Conservation (phyloP, 2,113 vertebrate species). For the Haemorhous mexicanus region DNA sequence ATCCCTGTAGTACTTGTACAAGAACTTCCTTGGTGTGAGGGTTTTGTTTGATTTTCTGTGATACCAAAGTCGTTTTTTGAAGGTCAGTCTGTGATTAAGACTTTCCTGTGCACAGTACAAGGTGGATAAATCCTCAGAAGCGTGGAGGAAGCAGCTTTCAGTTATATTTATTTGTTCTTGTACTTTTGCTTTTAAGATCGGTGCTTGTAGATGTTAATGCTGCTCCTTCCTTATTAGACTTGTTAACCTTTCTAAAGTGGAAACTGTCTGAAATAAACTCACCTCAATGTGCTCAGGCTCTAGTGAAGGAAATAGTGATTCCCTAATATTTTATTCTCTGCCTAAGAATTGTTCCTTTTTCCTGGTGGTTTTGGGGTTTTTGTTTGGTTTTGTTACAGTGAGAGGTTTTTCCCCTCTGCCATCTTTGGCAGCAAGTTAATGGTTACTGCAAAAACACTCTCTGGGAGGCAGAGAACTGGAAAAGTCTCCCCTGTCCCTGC, state of each 20-base stretch:
- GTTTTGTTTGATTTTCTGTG: neutral
- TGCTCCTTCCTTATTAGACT: neutral
- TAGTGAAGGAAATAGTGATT: neutral
- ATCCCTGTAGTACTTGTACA: neutral
- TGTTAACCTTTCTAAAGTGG: neutral
- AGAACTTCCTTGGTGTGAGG: neutral
- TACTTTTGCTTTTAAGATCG: neutral
- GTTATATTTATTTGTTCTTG: neutral
- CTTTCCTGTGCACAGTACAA: neutral
- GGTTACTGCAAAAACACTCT: neutral
- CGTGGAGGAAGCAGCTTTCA: neutral
- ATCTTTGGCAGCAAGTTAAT: neutral
- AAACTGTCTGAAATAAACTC: neutral
- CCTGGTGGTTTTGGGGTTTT: neutral
- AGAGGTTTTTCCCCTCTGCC: rapidly evolving
- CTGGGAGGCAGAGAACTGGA: neutral
- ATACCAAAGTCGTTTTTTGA: neutral
- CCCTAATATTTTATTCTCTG: neutral
- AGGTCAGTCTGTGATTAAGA: neutral
- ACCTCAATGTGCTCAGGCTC: neutral
- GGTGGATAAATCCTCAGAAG: neutral
- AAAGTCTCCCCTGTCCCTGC: neutral
- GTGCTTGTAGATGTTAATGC: neutral
- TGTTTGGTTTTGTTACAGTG: neutral
- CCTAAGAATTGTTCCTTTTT: neutral